Conservation (phyloP, 2,113 vertebrate genomes). For the Platycercus adscitus region DNA sequence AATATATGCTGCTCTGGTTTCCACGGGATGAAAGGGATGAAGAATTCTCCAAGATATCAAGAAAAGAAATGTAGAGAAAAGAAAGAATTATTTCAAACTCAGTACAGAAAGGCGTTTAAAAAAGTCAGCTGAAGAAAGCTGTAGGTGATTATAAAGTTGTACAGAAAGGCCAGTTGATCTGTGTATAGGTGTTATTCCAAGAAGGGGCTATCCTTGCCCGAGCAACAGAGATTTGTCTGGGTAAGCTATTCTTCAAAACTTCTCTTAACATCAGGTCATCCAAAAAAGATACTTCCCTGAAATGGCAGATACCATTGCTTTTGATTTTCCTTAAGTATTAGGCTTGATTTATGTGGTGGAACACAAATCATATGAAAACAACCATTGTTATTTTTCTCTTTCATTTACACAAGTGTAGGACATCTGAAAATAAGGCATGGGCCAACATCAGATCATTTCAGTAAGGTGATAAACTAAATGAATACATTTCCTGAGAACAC, state of each 20-base stretch:
- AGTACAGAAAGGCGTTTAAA: not conserved
- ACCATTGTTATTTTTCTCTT: not conserved
- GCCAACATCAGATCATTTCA: not conserved
- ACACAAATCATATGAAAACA: not conserved
- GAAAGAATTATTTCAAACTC: not conserved
- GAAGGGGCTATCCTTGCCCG: not conserved
- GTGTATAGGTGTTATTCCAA: fast-evolving
- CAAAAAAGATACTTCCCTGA: not conserved
- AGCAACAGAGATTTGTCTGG: not conserved
- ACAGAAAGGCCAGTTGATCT: not conserved
- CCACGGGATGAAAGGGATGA: not conserved
- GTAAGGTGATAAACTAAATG: not conserved
- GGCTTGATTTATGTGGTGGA: not conserved
- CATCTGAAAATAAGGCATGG: not conserved
- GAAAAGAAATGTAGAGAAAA: not conserved
- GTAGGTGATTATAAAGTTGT: not conserved
- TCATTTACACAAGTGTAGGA: not conserved
- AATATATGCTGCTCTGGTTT: not conserved
- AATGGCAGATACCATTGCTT: not conserved
- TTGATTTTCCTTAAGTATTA: not conserved
- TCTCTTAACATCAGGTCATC: not conserved
- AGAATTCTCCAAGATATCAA: not conserved
- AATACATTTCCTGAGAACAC: not conserved
- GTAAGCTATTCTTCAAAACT: not conserved
- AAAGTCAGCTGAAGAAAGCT: not conserved